Conservation (phyloP, 2,113 vertebrate genomes). For the Charina bottae region DNA sequence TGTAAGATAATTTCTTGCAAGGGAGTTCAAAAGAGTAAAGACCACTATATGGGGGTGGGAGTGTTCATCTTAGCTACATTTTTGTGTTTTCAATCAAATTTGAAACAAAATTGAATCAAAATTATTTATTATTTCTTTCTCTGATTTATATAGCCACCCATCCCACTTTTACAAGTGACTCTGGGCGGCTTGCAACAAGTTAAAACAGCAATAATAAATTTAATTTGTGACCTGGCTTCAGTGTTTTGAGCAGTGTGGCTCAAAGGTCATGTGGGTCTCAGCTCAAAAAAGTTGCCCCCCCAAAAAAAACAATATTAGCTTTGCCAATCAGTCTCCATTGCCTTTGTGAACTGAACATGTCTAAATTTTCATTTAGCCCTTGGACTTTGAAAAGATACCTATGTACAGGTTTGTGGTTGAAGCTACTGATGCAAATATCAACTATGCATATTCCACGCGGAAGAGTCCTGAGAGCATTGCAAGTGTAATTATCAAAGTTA, state of each 20-base stretch:
- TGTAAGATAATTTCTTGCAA: neutral
- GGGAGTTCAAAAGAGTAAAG: neutral
- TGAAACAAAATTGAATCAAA: neutral
- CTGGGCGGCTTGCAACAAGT: too few species aligned
- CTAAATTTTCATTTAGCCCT: conserved; percentile 69
- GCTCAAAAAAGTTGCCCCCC: neutral
- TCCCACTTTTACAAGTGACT: too few species aligned
- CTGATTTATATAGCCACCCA: too few species aligned
- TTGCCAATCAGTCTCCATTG: neutral
- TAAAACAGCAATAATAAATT: neutral
- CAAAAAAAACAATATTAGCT: neutral
- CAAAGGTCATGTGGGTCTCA: neutral
- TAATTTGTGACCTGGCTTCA: neutral
- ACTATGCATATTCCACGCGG: conserved; percentile 57
- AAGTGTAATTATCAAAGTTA: conserved; percentile 76
- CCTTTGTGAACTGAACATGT: neutral
- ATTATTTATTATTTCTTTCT: too few species aligned
- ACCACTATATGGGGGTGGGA: neutral
- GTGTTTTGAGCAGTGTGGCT: neutral
- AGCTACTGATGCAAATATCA: conserved; percentile 75
- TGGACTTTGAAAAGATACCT: conserved; percentile 84
- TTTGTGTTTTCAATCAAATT: neutral
- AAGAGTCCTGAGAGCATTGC: conserved; percentile 62
- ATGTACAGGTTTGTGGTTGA: conserved; percentile 74
- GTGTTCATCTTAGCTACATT: neutral